Conservation (phyloP, 2,888 invertebrate genomes). For the Calephelis perditalis region DNA sequence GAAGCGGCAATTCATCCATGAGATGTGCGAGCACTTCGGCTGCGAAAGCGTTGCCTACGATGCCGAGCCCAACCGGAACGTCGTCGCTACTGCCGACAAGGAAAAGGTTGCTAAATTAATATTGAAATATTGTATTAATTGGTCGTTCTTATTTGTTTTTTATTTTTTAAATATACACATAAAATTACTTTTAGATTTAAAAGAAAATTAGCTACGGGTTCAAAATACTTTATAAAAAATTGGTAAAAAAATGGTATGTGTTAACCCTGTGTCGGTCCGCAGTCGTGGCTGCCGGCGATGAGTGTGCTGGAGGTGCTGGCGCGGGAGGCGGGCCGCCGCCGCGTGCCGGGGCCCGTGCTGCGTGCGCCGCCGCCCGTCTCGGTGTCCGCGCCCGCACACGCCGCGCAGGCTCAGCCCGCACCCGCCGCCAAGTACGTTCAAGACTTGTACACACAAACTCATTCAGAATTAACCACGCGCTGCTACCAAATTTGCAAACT, state of each 20-base stretch:
- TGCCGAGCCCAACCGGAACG: conserved; percentile 95
- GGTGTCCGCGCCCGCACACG: conserved; percentile 35
- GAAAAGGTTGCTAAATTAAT: conserved; percentile 77
- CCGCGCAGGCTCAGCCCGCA: conserved; percentile 32
- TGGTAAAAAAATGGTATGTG: no score
- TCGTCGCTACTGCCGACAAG: conserved; percentile 92
- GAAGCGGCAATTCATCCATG: conserved; percentile 94
- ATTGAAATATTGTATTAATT: no score
- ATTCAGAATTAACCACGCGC: no score
- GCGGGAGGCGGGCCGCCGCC: conserved; percentile 87
- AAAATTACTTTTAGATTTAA: no score
- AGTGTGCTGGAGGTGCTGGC: conserved; percentile 89
- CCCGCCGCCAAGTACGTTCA: conserved; percentile 23
- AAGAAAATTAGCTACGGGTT: no score
- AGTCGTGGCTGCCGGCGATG: conserved; percentile 94
- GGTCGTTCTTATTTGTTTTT: no score
- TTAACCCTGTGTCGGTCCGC: conserved; percentile 23
- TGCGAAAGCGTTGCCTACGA: conserved; percentile 96
- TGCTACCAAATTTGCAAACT: no score
- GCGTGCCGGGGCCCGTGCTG: conserved; percentile 86
- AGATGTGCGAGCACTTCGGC: conserved; percentile 96
- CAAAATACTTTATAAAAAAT: no score
- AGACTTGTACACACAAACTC: no score
- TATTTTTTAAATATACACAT: no score
- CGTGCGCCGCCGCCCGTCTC: conserved; percentile 44